Base-by-base conservation (phyloP, 1,140 invertebrate genomes). In the Zaprionus nigranus region DNA sequence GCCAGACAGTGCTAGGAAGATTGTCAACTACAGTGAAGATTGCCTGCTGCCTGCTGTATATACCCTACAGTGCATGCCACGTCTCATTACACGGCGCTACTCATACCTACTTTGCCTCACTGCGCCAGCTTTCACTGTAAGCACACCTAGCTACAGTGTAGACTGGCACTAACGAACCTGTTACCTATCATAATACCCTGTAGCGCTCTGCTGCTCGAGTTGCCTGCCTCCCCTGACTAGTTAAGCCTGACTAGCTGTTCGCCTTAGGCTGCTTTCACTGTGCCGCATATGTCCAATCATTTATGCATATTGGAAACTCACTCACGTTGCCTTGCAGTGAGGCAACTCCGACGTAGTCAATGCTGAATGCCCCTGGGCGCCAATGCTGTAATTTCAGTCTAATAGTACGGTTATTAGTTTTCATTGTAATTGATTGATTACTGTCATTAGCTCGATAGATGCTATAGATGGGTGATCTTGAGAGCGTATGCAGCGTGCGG, bases 251-350 rank as follows among this genome's bases (percentile, higher is more conserved):
- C 30, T 11, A 11, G n/a, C 2, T 13, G 20, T 3, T 3, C 6
- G 26, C 53, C 15, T 30, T 56, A 56, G 22, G 53, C 24, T 17
- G 53, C 24, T 26, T 56, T 28, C 82, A 78, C 70, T 74, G 81
- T 66, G 70, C 46, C 15, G 13, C 30, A 30, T 24, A n/a, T 24
- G 12, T 46, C 26, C 60, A 59, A 40, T 20, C 51, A 53, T 70
- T 54, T 74, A 67, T 78, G 67, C 64, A 80, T 87, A 83, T 87
- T 84, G 74, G 64, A 73, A 88, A 81, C 53, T 88, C 58, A 84
- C 68, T 87, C 78, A 83, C 73, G 80, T 87, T 49, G 22, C 30
- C 9, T 11, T 26, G 28, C 30, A 22, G 56, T 17, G 58, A n/a
- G 40, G 22, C 59, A 43, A 24, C 51, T 54, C 26, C 15, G 51